phyloP scores from a whole-genome alignment of 2,113 vertebrate species.

The Seriola dumerili region DNA sequence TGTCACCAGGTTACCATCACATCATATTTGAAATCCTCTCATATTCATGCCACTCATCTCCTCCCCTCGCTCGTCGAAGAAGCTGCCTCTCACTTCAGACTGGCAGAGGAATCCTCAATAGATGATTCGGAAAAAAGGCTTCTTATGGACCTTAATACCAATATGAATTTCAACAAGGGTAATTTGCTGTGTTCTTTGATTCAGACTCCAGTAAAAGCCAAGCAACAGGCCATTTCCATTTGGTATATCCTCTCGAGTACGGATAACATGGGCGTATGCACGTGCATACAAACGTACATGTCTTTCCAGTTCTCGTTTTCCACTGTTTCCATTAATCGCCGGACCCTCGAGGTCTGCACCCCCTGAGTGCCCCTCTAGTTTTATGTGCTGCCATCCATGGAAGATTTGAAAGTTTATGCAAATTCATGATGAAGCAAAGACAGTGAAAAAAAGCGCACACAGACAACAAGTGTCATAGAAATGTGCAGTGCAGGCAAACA shows the following conservation, averaged over 20 bases:
- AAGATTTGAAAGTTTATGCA: conserved; percentile 33
- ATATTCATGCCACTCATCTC: conserved; percentile 15
- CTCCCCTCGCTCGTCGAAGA: background rate
- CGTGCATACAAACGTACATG: background rate
- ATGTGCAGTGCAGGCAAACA: background rate
- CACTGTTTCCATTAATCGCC: background rate
- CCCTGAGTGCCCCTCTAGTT: too few species aligned
- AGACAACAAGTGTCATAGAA: background rate
- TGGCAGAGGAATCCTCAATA: conserved; percentile 10
- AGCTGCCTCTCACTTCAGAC: conserved; percentile 10
- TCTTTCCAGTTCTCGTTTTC: conserved; percentile 9
- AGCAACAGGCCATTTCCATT: conserved; percentile 14
- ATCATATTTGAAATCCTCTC: conserved; percentile 40
- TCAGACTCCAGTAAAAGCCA: conserved; percentile 11
- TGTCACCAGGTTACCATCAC: conserved; percentile 36
- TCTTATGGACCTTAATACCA: conserved; percentile 16
- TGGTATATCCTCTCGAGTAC: conserved; percentile 28
- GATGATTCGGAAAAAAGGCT: background rate
- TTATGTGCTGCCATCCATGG: conserved; percentile 46
- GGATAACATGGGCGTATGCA: background rate
- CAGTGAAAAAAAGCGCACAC: background rate
- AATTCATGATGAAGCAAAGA: conserved; percentile 41
- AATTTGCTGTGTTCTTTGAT: conserved; percentile 11
- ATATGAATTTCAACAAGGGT: conserved; percentile 32
- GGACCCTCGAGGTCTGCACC: too few species aligned